A percentile compares a stretch with the other conserved stretches of the same genome.
Evolutionary conservation across 2,888 invertebrate genomes (phyloP).

Genomic region (Cephus spinipes): DNA sequence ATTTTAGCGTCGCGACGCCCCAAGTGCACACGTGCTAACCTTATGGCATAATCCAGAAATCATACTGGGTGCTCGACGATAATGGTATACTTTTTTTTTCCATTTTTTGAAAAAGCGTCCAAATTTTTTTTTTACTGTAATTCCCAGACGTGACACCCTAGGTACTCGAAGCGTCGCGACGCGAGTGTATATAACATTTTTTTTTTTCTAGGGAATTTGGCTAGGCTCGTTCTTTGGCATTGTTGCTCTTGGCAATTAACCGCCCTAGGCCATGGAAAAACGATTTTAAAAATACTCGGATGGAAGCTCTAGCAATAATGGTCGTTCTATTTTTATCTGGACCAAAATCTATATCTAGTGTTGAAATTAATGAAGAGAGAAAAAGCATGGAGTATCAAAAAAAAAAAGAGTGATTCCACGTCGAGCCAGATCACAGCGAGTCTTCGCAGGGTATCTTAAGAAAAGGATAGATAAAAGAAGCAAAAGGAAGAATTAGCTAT

Average conservation of each 20-base stretch:
- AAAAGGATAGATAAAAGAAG: not conserved
- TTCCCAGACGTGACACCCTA: not conserved
- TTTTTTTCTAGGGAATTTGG: not conserved
- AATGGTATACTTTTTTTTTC: not conserved
- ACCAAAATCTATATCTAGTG: not conserved
- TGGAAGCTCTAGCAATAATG: not conserved
- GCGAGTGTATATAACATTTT: not conserved
- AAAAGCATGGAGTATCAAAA: not conserved
- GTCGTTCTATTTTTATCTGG: not conserved
- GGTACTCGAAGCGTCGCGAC: not conserved
- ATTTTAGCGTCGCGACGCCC: not conserved
- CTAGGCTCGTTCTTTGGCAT: not conserved
- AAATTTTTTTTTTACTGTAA: not conserved
- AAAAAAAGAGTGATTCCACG: not conserved
- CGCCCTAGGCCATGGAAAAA: not conserved
- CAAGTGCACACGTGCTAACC: not conserved
- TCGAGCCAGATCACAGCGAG: not conserved
- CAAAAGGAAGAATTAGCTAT: not conserved
- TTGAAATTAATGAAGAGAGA: not conserved
- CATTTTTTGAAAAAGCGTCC: not conserved
- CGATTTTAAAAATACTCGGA: slow-evolving; percentile 4
- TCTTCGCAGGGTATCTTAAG: not conserved
- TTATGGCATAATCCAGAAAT: not conserved
- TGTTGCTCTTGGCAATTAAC: slow-evolving; percentile 6
- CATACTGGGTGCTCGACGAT: not conserved